phyloP scores from a whole-genome alignment of 2,113 vertebrate species.

The Seriola aureovittata region DNA sequence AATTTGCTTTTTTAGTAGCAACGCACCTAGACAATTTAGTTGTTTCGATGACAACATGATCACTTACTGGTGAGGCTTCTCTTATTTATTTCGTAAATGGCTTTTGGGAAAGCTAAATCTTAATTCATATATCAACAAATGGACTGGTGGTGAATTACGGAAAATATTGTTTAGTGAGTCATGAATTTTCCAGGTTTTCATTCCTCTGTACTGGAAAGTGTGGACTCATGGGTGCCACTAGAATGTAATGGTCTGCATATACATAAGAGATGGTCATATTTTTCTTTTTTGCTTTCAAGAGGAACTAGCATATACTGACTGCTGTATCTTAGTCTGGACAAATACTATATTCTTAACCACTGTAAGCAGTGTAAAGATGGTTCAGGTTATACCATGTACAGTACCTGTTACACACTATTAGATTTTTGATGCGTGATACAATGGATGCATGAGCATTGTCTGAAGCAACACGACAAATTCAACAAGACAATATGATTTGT shows the following conservation, averaged over 20 bases:
- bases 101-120: neutral
- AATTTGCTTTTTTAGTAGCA: neutral
- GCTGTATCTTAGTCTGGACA: too few relatives aligned
- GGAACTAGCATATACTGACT: neutral
- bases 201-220: neutral
- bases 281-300: neutral
- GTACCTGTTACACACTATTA: too few relatives aligned
- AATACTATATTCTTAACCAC: neutral
- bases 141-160: neutral
- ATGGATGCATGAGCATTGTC: too few relatives aligned
- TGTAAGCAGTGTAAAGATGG: neutral
- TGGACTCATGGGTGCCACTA: too few relatives aligned
- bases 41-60: neutral
- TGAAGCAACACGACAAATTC: too few relatives aligned
- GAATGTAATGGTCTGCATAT: neutral
- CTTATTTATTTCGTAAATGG: neutral
- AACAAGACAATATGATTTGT: neutral
- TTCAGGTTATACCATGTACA: too few relatives aligned
- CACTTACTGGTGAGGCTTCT: neutral
- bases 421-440: too few relatives aligned
- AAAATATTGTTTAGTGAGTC: too few relatives aligned
- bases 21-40: neutral
- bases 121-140: neutral
- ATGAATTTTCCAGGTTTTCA: slow-evolving; percentile 4
- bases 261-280: neutral